Evolutionary conservation across 2,888 invertebrate genomes (phyloP).

Genomic region (Matsumyia berberina): DNA sequence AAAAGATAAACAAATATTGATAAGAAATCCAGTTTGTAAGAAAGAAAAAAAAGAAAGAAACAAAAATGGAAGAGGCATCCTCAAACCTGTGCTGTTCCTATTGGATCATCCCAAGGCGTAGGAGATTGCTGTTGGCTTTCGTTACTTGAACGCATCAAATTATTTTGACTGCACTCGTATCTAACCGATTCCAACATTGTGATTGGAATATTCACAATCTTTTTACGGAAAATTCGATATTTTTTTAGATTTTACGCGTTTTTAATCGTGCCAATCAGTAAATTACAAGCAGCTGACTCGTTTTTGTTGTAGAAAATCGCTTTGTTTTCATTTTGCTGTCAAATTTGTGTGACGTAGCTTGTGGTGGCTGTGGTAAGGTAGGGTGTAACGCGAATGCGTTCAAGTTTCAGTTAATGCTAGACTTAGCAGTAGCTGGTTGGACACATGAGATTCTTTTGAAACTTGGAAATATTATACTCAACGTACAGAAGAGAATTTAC

Average conservation of each 20-base stretch:
- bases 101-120: constrained; percentile 65
- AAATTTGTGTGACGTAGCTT: constrained; percentile 63
- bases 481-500: too few relatives aligned
- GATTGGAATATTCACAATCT: constrained; percentile 48
- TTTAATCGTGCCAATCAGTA: constrained; percentile 61
- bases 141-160: constrained; percentile 61
- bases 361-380: constrained; percentile 32
- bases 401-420: too few relatives aligned
- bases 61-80: constrained; percentile 12
- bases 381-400: not conserved
- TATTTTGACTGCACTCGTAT: constrained; percentile 61
- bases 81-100: constrained; percentile 60
- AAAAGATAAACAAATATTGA: not conserved
- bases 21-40: not conserved
- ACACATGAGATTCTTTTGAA: not conserved
- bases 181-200: constrained; percentile 65
- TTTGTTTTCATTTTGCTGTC: constrained; percentile 74
- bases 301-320: constrained; percentile 72
- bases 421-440: too few relatives aligned
- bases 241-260: constrained; percentile 34
- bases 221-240: constrained; percentile 37
- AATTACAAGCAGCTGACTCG: constrained; percentile 74
- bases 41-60: constrained; percentile 12
- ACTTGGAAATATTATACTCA: too few relatives aligned
- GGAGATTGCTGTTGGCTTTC: constrained; percentile 67